These are phyloP conservation scores for Sitta carolinensis DNA, from an alignment of 2,797 vertebrate species.

Conservation along the genomic window DNA sequence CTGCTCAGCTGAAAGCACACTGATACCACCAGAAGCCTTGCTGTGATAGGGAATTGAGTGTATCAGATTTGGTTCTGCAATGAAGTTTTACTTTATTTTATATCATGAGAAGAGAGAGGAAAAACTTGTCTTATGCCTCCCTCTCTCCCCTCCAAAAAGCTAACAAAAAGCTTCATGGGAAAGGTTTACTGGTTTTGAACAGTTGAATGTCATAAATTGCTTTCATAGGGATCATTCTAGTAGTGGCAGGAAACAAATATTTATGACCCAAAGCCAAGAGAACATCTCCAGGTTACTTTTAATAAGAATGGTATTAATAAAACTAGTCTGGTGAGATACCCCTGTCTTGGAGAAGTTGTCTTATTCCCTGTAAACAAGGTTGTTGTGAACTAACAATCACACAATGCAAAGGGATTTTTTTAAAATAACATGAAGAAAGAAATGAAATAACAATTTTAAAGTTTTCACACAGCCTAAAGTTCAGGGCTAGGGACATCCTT, in stretches of 20 bases:
- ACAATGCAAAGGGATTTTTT: background rate
- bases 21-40: background rate
- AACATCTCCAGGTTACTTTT: background rate
- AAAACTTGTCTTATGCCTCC: background rate
- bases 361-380: background rate
- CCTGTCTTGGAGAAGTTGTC: background rate
- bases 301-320: background rate
- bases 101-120: background rate
- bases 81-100: background rate
- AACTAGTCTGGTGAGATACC: background rate
- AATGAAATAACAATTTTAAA: background rate
- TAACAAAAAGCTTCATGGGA: background rate
- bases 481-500: background rate
- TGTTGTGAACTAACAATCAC: background rate
- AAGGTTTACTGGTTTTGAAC: background rate
- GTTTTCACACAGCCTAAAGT: background rate
- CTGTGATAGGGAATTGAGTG: background rate
- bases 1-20: background rate
- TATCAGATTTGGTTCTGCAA: background rate
- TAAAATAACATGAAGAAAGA: background rate
- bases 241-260: background rate
- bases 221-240: background rate
- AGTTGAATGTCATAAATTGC: background rate
- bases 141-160: background rate
- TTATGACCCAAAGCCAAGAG: background rate